Evolutionary conservation across 1,140 invertebrate species (phyloP).

Genomic region (Teleogryllus occipitalis): DNA sequence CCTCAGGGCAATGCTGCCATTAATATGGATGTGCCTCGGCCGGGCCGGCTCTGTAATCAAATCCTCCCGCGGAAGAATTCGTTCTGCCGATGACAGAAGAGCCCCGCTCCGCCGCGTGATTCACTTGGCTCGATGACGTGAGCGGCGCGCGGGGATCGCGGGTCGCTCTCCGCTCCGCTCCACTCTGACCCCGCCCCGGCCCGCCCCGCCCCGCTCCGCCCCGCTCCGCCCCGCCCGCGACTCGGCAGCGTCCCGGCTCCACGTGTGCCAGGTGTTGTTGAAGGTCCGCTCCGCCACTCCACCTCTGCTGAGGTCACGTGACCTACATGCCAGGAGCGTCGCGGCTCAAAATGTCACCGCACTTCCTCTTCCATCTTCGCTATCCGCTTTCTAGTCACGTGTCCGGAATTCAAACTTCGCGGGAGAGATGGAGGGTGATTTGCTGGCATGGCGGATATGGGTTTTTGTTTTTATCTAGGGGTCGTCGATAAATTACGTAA

Average conservation of each 20-base stretch:
- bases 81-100: constrained; percentile 3
- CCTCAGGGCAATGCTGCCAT: neutral
- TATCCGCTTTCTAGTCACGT: no score
- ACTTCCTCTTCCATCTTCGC: no score
- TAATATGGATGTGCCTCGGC: constrained; percentile 3
- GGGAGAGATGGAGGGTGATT: no score
- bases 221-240: neutral
- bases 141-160: neutral
- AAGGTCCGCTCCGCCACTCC: neutral
- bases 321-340: neutral
- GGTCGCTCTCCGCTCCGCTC: neutral
- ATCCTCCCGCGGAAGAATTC: constrained; percentile 3
- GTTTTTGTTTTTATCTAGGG: no score
- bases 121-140: neutral
- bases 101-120: neutral
- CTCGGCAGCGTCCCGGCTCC: neutral
- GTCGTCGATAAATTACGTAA: no score
- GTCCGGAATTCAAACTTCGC: no score
- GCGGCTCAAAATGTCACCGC: neutral
- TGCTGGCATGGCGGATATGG: no score
- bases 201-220: no score
- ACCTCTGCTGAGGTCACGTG: neutral
- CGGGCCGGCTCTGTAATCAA: neutral
- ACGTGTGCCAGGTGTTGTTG: neutral
- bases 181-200: no score